phyloP scores from a whole-genome alignment of 2,797 vertebrate genomes.

The Anas bernieri region DNA sequence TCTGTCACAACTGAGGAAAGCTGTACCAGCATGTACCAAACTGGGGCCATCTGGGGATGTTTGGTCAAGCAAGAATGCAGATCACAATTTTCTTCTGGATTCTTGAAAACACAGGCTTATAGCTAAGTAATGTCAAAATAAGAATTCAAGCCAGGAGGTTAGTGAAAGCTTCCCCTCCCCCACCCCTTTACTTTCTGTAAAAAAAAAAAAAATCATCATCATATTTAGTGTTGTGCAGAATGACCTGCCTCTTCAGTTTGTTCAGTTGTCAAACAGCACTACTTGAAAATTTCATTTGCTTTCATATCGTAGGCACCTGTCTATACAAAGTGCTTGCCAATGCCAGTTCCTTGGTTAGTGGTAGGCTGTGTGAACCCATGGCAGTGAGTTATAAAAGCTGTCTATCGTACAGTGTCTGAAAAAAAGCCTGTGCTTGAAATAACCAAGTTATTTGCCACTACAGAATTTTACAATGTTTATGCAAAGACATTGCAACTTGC shows the following conservation, averaged over 20 bases:
- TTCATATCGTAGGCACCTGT: not conserved
- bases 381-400: not conserved
- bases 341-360: not conserved
- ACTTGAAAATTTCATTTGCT: not conserved
- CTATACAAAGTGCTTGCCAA: not conserved
- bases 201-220: not conserved
- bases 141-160: not conserved
- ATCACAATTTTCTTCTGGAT: not conserved
- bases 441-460: not conserved
- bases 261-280: not conserved
- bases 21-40: not conserved
- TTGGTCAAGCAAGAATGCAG: not conserved
- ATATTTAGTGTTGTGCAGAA: not conserved
- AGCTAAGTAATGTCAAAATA: not conserved
- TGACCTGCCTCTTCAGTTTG: not conserved
- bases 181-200: not conserved
- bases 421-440: not conserved
- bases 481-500: not conserved
- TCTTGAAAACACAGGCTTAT: not conserved
- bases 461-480: not conserved
- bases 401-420: not conserved
- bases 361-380: not conserved
- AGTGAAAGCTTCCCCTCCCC: not conserved
- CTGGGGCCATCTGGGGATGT: not conserved
- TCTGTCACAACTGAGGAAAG: constrained; percentile 78